Conservation (phyloP, 2,888 invertebrate genomes). For the Drosophila neutralis region DNA sequence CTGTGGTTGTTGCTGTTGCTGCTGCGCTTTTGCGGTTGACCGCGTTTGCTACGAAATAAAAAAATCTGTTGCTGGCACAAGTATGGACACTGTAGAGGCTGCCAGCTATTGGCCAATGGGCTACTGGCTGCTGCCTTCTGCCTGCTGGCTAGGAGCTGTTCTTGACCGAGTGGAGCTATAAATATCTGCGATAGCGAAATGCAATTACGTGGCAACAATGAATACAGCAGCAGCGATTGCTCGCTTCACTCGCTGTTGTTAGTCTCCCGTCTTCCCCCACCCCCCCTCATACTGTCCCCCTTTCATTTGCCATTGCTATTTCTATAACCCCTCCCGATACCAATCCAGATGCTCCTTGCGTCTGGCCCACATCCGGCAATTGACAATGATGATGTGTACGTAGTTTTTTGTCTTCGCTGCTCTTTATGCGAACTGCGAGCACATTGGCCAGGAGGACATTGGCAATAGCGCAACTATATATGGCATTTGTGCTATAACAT, state of each 20-base stretch:
- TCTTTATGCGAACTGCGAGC: conserved; percentile 52
- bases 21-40: conserved; percentile 82
- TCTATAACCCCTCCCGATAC: conserved; percentile 7
- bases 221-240: conserved; percentile 80
- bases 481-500: conserved; percentile 65
- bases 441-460: conserved; percentile 6
- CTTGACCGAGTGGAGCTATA: conserved; percentile 84
- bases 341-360: conserved; percentile 14
- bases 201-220: conserved; percentile 84
- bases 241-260: conserved; percentile 57
- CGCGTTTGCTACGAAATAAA: conserved; percentile 76
- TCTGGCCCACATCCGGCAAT: conserved; percentile 71
- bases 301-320: conserved; percentile 4
- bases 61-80: conserved; percentile 81
- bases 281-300: not conserved
- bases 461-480: conserved; percentile 49
- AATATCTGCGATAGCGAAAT: conserved; percentile 84
- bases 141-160: conserved; percentile 49
- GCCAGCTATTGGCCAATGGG: conserved; percentile 35
- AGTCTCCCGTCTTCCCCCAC: too few species aligned
- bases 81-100: conserved; percentile 47
- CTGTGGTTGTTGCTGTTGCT: conserved; percentile 14
- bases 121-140: conserved; percentile 10
- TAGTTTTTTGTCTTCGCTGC: conserved; percentile 74
- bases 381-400: conserved; percentile 80